Conservation (phyloP, 2,888 invertebrate genomes). For the Sepiola atlantica region DNA sequence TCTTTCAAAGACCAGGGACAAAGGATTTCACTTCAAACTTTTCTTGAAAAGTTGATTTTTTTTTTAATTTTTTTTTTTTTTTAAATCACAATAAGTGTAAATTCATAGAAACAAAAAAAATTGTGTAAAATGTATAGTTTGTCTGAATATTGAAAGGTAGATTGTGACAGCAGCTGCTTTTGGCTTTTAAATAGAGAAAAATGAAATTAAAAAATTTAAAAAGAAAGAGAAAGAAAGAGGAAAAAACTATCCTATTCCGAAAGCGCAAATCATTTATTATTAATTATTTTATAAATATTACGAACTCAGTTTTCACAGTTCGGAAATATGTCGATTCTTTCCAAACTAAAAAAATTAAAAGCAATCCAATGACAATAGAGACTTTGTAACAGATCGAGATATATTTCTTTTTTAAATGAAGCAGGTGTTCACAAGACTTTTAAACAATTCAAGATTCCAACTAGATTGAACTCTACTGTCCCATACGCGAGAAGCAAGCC, state of each 20-base stretch:
- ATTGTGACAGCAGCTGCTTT: background rate
- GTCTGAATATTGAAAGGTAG: background rate
- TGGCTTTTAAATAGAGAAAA: too few relatives aligned
- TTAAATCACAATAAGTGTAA: too few relatives aligned
- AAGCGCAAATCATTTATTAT: too few relatives aligned
- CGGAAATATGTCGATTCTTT: background rate
- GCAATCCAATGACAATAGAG: background rate
- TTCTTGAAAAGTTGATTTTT: too few relatives aligned
- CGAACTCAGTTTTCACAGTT: background rate
- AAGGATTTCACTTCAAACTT: too few relatives aligned
- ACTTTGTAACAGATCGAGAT: background rate
- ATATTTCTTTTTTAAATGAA: background rate
- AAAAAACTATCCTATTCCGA: too few relatives aligned
- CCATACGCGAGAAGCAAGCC: too few relatives aligned
- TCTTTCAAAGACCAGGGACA: too few relatives aligned
- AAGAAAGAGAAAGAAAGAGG: too few relatives aligned
- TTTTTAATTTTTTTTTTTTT: too few relatives aligned
- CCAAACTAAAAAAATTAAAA: background rate
- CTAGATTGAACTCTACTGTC: background rate
- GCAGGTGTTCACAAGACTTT: background rate
- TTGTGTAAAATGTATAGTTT: background rate
- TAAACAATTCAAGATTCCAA: background rate
- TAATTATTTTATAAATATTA: too few relatives aligned
- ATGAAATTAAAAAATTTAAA: too few relatives aligned
- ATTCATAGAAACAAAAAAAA: background rate